Evolutionary conservation across 2,113 vertebrate species (phyloP).

Genomic region (Eublepharis macularius): DNA sequence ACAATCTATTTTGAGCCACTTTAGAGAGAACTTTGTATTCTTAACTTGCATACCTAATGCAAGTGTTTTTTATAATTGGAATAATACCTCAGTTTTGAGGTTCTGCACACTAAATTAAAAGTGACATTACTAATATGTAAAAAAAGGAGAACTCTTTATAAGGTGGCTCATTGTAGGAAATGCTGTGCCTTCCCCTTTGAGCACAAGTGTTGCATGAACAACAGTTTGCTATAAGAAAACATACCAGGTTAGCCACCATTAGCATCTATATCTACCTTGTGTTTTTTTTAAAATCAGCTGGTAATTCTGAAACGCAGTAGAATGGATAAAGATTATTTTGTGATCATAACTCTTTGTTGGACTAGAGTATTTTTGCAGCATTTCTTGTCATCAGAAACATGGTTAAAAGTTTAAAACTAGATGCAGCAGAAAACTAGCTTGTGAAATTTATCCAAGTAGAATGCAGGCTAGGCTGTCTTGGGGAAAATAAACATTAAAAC

Average conservation of each 20-base stretch:
- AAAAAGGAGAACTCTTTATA: conserved; percentile 82
- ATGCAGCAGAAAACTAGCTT: conserved; percentile 87
- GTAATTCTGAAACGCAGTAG: conserved; percentile 94
- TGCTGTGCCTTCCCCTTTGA: conserved; percentile 87
- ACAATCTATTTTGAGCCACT: conserved; percentile 90
- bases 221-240: conserved; percentile 89
- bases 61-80: conserved; percentile 88
- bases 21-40: conserved; percentile 88
- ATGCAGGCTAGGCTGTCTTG: conserved; percentile 94
- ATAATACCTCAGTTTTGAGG: conserved; percentile 84
- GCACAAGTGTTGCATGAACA: conserved; percentile 92
- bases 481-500: conserved; percentile 99
- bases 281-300: conserved; percentile 84
- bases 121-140: conserved; percentile 79
- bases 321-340: conserved; percentile 95
- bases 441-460: conserved; percentile 90
- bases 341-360: conserved; percentile 98
- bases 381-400: conserved; percentile 98
- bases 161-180: conserved; percentile 88
- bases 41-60: conserved; percentile 82
- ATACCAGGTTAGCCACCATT: conserved; percentile 84
- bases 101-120: conserved; percentile 80
- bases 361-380: conserved; percentile 97
- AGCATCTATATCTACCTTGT: conserved; percentile 88
- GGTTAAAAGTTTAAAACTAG: conserved; percentile 91